Conservation (phyloP, 2,797 vertebrate species). For the Dendrocincla fuliginosa region DNA sequence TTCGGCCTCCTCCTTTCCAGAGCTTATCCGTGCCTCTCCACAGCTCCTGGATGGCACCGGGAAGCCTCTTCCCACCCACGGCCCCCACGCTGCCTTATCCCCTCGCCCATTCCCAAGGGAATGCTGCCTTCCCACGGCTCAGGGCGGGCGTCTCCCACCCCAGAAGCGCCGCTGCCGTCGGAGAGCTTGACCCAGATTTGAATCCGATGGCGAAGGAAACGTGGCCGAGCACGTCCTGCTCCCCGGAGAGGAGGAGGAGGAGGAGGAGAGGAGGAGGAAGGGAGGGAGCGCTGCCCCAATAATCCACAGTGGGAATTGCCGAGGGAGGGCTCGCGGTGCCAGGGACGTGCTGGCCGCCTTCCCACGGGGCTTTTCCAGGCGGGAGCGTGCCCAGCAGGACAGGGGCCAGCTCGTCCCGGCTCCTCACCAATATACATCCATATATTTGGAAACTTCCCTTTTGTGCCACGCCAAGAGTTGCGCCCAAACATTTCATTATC, state of each 20-base stretch:
- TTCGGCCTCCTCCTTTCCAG: not conserved
- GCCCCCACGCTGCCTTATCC: rapidly evolving
- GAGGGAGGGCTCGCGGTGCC: not conserved
- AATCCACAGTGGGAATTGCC: rapidly evolving
- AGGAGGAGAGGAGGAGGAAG: not conserved
- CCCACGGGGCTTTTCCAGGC: conserved; percentile 4
- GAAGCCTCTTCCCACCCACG: not conserved
- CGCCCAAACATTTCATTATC: conserved; percentile 53
- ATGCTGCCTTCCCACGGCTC: not conserved
- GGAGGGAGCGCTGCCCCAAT: not conserved
- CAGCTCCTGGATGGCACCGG: not conserved
- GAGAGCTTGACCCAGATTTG: conserved; percentile 30
- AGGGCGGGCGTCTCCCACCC: not conserved
- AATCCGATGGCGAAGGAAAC: not conserved
- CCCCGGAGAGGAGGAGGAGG: not conserved
- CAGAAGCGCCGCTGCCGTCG: not conserved
- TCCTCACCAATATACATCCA: not conserved
- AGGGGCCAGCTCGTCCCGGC: not conserved
- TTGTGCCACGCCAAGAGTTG: not conserved
- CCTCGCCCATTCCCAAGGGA: not conserved
- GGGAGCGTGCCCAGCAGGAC: conserved; percentile 13
- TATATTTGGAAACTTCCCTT: conserved; percentile 29
- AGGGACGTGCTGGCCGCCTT: not conserved
- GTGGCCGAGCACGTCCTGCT: not conserved
- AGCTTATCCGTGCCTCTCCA: rapidly evolving